These are phyloP conservation scores for Homarus americanus DNA, from an alignment of 1,140 invertebrate genomes.

Conservation along the genomic window DNA sequence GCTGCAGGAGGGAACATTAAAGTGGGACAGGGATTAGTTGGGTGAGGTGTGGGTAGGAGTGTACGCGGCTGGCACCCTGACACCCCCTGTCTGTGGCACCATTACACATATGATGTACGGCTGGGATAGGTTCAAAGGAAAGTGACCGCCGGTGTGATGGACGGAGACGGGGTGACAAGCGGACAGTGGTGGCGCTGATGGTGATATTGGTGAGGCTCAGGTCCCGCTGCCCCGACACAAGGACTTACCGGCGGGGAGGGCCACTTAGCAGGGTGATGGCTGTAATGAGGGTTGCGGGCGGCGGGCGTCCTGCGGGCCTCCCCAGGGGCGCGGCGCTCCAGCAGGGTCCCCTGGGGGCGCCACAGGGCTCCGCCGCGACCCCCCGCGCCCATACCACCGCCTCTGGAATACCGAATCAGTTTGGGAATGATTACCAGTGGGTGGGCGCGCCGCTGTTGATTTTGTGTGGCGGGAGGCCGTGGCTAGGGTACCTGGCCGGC, in stretches of 20 bases:
- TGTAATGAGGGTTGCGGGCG: slow-evolving; percentile 66
- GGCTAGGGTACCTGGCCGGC: background rate
- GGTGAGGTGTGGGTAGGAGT: background rate
- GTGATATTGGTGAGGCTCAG: slow-evolving; percentile 43
- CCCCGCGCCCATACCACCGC: slow-evolving; percentile 39
- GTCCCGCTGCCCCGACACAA: background rate
- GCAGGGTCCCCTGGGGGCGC: slow-evolving; percentile 42
- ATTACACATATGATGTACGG: slow-evolving; percentile 52
- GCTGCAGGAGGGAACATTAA: background rate
- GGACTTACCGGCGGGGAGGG: slow-evolving; percentile 12
- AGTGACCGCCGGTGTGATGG: slow-evolving; percentile 44
- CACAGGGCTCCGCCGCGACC: slow-evolving; percentile 56
- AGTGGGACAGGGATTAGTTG: background rate
- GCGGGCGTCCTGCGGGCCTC: slow-evolving; percentile 60
- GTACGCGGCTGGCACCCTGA: slow-evolving; percentile 3
- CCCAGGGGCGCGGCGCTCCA: slow-evolving; percentile 64
- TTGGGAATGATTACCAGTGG: slow-evolving; percentile 55
- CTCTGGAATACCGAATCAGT: slow-evolving; percentile 67
- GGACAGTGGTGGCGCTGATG: slow-evolving; percentile 41
- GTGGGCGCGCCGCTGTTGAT: slow-evolving; percentile 63
- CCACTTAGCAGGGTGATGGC: slow-evolving; percentile 66
- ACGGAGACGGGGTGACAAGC: slow-evolving; percentile 39
- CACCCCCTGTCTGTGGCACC: background rate
- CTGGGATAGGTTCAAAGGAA: slow-evolving; percentile 26
- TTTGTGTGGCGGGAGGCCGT: slow-evolving; percentile 49